These are phyloP conservation scores for Trachops cirrhosus DNA, from an alignment of 2,797 vertebrate species.

Conservation along the genomic window DNA sequence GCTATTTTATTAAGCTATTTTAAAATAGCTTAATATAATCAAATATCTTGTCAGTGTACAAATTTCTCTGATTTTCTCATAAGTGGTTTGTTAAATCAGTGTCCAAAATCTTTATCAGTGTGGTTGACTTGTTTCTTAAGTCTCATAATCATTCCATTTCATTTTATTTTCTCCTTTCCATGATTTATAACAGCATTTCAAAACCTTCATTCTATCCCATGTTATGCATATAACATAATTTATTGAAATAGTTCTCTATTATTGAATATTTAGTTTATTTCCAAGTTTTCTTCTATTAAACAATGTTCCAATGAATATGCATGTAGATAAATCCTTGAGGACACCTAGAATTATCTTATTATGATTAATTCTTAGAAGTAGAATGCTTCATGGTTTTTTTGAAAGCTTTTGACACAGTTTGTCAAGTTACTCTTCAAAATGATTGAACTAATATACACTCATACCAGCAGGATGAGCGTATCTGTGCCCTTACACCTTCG, in stretches of 20 bases:
- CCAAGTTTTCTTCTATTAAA: conserved; percentile 57
- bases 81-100: conserved; percentile 22
- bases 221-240: not conserved
- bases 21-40: not conserved
- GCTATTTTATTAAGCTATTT: not conserved
- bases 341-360: conserved; percentile 72
- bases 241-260: conserved; percentile 49
- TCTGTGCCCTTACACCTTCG: conserved; percentile 57
- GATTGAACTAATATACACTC: conserved; percentile 69
- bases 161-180: not conserved
- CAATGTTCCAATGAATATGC: conserved; percentile 68
- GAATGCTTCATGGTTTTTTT: conserved; percentile 52
- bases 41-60: not conserved
- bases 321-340: conserved; percentile 64
- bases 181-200: conserved; percentile 41
- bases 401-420: conserved; percentile 63
- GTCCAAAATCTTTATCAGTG: conserved; percentile 24
- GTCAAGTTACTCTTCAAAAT: conserved; percentile 71
- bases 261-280: conserved; percentile 55
- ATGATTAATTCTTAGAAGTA: conserved; percentile 66
- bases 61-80: not conserved
- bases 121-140: conserved; percentile 26
- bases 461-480: not conserved
- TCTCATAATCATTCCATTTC: not conserved
- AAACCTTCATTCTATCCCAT: not conserved